A percentile compares a stretch with the other conserved stretches of the same genome.
phyloP scores from a whole-genome alignment of 2,888 invertebrate species.

The Antitype chi region DNA sequence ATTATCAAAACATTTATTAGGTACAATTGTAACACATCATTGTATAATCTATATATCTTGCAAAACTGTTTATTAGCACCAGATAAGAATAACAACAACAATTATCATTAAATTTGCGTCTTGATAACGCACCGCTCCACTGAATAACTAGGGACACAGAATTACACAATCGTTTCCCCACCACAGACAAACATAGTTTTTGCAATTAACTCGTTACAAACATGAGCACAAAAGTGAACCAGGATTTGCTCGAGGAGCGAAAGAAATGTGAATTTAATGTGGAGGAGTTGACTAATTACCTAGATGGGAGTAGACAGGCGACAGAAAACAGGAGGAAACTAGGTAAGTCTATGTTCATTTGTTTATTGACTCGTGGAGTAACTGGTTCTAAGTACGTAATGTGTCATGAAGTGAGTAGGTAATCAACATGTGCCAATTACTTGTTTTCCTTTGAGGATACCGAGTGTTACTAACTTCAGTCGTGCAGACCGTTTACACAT shows the following conservation, averaged over 20 bases:
- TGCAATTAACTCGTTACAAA: conserved; percentile 23
- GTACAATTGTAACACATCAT: not conserved
- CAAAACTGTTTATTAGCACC: conserved; percentile 7
- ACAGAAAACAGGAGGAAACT: conserved; percentile 91
- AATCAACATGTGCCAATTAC: not conserved
- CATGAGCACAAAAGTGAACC: conserved; percentile 85
- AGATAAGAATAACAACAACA: conserved; percentile 39
- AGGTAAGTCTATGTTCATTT: conserved; percentile 70
- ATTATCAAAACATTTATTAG: not conserved
- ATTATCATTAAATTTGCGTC: conserved; percentile 15
- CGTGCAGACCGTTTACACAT: not conserved
- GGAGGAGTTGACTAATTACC: conserved; percentile 93
- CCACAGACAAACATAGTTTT: conserved; percentile 22
- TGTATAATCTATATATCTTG: conserved; percentile 17
- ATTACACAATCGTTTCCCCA: conserved; percentile 22
- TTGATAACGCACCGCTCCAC: conserved; percentile 34
- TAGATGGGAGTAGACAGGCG: conserved; percentile 93
- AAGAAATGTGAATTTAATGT: conserved; percentile 93
- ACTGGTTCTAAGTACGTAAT: conserved; percentile 15
- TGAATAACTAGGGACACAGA: not conserved
- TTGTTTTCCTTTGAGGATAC: not conserved
- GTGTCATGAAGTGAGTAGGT: not conserved
- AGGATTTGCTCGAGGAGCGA: conserved; percentile 93
- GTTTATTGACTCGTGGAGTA: not conserved
- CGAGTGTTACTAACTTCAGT: conserved; percentile 24